These are phyloP conservation scores for Gracilinanus agilis DNA, from an alignment of 2,113 vertebrate genomes.

Conservation along the genomic window DNA sequence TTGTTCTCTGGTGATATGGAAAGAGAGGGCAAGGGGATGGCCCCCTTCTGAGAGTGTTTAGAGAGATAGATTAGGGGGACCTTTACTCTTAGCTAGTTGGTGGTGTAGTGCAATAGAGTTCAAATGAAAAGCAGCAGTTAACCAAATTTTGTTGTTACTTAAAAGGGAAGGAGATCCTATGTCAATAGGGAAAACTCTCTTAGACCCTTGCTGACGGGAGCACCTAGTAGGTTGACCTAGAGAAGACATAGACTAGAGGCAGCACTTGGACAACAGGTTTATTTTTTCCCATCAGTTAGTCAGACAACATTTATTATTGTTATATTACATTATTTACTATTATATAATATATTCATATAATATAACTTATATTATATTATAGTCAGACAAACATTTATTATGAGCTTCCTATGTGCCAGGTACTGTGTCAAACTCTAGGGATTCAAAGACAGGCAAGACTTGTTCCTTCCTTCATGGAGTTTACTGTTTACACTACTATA, in stretches of 20 bases:
- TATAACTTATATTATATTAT: too few relatives aligned
- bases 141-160: background rate
- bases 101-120: background rate
- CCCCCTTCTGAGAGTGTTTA: background rate
- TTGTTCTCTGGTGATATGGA: slow-evolving; percentile 62
- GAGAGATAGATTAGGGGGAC: background rate
- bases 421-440: background rate
- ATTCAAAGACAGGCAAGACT: background rate
- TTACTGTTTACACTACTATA: background rate
- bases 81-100: background rate
- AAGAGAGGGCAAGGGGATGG: slow-evolving; percentile 18
- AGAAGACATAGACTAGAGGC: background rate
- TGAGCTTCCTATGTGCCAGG: background rate
- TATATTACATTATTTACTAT: too few relatives aligned
- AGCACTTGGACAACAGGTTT: background rate
- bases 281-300: background rate
- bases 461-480: background rate
- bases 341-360: too few relatives aligned
- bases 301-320: background rate
- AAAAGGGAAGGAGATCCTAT: background rate
- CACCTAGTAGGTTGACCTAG: background rate
- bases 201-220: background rate
- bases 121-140: background rate
- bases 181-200: background rate
- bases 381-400: background rate